Evolutionary conservation across 2,797 vertebrate species (phyloP), one percentile per base, ranked within the genome.

Genomic region (Anabas testudineus): DNA sequence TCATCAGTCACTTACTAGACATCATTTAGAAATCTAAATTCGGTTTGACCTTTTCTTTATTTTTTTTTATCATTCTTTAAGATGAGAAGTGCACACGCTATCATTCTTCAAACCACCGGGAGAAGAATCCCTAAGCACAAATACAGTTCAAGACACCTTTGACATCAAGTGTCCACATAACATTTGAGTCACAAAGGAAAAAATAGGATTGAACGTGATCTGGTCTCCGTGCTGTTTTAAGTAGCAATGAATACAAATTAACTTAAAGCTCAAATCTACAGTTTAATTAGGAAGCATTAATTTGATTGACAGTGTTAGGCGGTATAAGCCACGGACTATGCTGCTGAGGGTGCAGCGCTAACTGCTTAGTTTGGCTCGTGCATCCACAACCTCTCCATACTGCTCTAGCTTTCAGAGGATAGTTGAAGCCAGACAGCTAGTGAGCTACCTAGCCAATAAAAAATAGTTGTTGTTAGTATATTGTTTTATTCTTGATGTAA

Each of bases 1-100:
- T 95, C 92, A 93, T 95, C 94, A 89, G 89, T 92, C 93, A 94
- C 87, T 74, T 92, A 92, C 91, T 72, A 73, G 79, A 83, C 64
- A 70, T 58, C 73, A 47, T 63, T 83, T 77, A 83, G 85, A 91
- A 91, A 79, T 82, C 60, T 71, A 47, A 75, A 83, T 58, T 82
- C 77, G 80, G 68, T 21, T 22, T 59, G 80, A 71, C 55, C 60
- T 56, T 56, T 59, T 56, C 67, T 43, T 41, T 51, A n/a, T n/a
- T n/a, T n/a, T n/a, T n/a, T n/a, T n/a, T n/a, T n/a, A n/a, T n/a
- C n/a, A n/a, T n/a, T 49, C 24, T 12, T 42, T 57, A 34, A 46
- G 32, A 79, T 22, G 46, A 68, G 34, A 71, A 54, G 9, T 34
- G 45, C 26, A 63, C 26, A 53, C 48, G 45, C 61, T 39, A 14